A percentile compares a stretch with the other conserved stretches of the same genome.
Conservation (phyloP, 2,113 vertebrate species). For the Cololabis saira region DNA sequence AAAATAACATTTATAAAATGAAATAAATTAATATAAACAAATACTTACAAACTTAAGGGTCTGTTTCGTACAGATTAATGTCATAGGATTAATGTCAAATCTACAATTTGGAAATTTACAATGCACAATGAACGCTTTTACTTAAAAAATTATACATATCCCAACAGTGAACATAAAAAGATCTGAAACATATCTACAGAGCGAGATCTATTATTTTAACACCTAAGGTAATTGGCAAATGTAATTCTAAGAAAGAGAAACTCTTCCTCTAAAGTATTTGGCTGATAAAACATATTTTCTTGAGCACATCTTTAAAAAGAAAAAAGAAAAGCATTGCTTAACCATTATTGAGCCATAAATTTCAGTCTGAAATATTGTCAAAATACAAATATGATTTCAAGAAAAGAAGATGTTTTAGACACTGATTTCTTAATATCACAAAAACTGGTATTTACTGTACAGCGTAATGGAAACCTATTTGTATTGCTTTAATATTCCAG, state of each 20-base stretch:
- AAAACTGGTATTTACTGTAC: constrained; percentile 10
- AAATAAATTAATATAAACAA: constrained; percentile 72
- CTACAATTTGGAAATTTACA: constrained; percentile 38
- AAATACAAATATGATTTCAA: constrained; percentile 19
- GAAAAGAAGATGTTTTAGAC: constrained; percentile 39
- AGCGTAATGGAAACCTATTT: constrained; percentile 22
- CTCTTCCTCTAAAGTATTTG: constrained; percentile 55
- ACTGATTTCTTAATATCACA: constrained; percentile 8
- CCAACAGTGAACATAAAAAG: constrained; percentile 43
- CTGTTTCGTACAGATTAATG: constrained; percentile 37
- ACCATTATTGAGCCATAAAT: background rate
- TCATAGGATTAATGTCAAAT: constrained; percentile 18
- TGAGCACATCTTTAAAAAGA: constrained; percentile 13
- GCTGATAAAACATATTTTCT: constrained; percentile 46
- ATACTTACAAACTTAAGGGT: constrained; percentile 54
- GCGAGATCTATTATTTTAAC: constrained; percentile 40
- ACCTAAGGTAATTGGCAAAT: constrained; percentile 74
- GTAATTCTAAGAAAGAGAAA: constrained; percentile 63
- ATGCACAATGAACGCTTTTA: constrained; percentile 4
- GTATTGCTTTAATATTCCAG: constrained; percentile 59
- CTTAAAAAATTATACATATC: constrained; percentile 44
- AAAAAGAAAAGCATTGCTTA: background rate
- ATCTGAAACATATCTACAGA: constrained; percentile 41
- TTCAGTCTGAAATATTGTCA: constrained; percentile 18
- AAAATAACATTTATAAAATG: constrained; percentile 75